Percentiles rank a stretch among this genome's conserved stretches.
Conservation (phyloP, 2,888 invertebrate genomes). For the Eledone cirrhosa region DNA sequence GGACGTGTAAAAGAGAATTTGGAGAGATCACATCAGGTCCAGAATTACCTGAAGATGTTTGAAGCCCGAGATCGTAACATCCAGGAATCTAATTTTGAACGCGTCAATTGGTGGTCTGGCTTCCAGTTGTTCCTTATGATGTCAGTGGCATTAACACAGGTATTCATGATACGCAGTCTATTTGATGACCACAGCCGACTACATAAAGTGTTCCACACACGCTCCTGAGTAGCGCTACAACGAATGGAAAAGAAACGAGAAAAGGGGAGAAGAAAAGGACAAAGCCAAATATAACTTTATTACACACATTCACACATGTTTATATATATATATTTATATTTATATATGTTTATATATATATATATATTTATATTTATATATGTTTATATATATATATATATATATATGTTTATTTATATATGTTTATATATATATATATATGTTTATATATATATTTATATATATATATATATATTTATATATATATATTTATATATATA, state of each 20-base stretch:
- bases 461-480: no score
- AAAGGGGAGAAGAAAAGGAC: neutral
- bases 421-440: no score
- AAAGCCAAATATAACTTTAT: no score
- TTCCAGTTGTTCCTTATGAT: constrained; percentile 80
- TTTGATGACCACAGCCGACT: constrained; percentile 73
- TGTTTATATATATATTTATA: no score
- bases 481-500: no score
- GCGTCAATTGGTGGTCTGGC: constrained; percentile 78
- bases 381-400: no score
- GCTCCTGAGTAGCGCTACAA: constrained; percentile 26
- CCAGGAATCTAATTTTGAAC: constrained; percentile 82
- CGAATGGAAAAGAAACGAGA: neutral
- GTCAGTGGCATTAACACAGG: constrained; percentile 75
- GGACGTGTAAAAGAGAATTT: constrained; percentile 71
- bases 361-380: no score
- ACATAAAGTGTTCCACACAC: constrained; percentile 30
- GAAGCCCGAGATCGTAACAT: constrained; percentile 85
- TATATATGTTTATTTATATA: no score
- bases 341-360: no score
- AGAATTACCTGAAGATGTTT: constrained; percentile 73
- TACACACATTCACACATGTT: no score
- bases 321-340: no score
- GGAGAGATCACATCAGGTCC: constrained; percentile 61
- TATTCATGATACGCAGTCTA: constrained; percentile 80